Conservation (phyloP, 2,888 invertebrate species). For the Pristionchus arcanus region DNA sequence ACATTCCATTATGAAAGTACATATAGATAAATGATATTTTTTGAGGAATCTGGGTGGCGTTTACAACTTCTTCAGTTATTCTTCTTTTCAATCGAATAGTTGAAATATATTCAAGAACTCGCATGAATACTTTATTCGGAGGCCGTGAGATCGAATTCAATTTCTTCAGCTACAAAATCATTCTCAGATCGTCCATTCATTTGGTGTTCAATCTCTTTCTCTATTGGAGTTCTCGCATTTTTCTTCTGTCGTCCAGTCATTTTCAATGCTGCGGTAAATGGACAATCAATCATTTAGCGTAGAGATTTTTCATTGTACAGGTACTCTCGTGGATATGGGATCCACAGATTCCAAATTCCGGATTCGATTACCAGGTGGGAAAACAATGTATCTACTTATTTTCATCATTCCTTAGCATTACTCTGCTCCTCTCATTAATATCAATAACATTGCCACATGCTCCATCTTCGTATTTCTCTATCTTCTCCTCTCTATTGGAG, state of each 20-base stretch:
- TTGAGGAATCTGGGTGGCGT: background rate
- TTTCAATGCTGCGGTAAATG: background rate
- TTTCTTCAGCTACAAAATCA: background rate
- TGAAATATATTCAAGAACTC: background rate
- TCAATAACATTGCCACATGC: background rate
- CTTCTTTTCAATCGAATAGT: background rate
- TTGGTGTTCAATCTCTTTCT: background rate
- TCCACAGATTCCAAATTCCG: background rate
- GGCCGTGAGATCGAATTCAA: background rate
- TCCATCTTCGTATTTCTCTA: background rate
- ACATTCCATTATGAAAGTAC: background rate
- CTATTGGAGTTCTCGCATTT: background rate
- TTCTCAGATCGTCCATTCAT: background rate
- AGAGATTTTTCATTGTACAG: background rate
- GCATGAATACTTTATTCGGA: background rate
- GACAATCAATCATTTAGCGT: background rate
- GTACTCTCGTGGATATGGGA: conserved; percentile 11
- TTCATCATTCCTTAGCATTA: background rate
- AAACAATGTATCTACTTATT: background rate
- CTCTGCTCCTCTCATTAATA: background rate
- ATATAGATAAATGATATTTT: too few relatives aligned
- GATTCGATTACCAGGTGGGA: background rate
- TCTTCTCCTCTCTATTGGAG: background rate
- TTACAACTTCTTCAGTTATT: conserved; percentile 2
- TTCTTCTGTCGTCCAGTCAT: background rate